Base-by-base conservation (phyloP, 2,113 vertebrate genomes). In the Onychostoma macrolepis region DNA sequence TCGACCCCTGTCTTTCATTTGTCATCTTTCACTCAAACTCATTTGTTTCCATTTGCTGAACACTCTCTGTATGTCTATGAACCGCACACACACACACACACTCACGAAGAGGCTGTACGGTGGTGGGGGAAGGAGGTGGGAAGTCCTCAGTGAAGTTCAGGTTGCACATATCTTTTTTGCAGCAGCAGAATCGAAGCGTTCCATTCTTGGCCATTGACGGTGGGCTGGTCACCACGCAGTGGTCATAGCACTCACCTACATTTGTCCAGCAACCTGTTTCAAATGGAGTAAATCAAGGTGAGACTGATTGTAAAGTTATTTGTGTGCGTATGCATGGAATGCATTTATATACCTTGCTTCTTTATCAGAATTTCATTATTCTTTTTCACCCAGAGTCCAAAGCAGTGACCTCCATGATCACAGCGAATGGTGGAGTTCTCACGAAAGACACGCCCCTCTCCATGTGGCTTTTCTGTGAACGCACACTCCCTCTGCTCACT, bases 141-240 rank as follows among this genome's bases (percentile, higher is more conserved):
- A 96, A 96, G 91, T 97, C 96, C 43, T 97, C 96, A 0, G 96
- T 98, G 90, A 97, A 98, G 94, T 98, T 97, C 90, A 96, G 91
- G 90, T 99, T 99, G 92, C 98, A 99, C 92, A 99, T 92, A 90
- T 97, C 95, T 4, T 93, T 95, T 84, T 95, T 97, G 91, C 98
- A 99, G 94, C 98, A 99, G 92, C 98, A 99, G 92, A 98, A 99
- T 30, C 96, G 95, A 1, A 96, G 97, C 4, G 93, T 98, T 84
- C 95, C 95, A 88, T 97, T 98, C 87, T 97, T 96, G 89, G 96
- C 94, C 89, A 94, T 92, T 50, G 96, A 94, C 7, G 96, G 96
- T 0, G 94, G 92, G 2, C 93, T 95, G 8, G 96, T 96, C 75
- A 97, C 96, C 81, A 97, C 94, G 81, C 98, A 99, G 91, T 94